These are phyloP conservation scores for Galagoides demidoff DNA, from an alignment of 2,797 vertebrate species.

Conservation along the genomic window DNA sequence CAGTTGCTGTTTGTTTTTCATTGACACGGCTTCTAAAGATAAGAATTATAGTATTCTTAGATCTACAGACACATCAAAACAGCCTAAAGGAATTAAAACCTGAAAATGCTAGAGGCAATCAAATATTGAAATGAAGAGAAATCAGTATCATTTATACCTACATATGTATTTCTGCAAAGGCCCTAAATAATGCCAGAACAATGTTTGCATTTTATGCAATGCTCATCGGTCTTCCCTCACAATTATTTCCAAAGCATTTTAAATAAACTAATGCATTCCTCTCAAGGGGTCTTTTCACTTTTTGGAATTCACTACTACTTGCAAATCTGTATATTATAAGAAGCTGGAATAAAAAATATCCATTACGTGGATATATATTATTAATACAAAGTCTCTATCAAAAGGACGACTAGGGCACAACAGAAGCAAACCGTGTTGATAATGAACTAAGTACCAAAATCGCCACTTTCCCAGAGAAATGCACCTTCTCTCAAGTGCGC, in stretches of 20 bases:
- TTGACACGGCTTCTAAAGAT: slow-evolving; percentile 71
- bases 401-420: slow-evolving; percentile 50
- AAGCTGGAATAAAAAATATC: slow-evolving; percentile 57
- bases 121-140: slow-evolving; percentile 66
- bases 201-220: slow-evolving; percentile 60
- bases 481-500: neutral
- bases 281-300: slow-evolving; percentile 44
- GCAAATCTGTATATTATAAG: slow-evolving; percentile 54
- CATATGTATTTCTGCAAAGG: slow-evolving; percentile 44
- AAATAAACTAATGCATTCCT: slow-evolving; percentile 60
- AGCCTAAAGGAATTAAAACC: slow-evolving; percentile 67
- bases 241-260: slow-evolving; percentile 65
- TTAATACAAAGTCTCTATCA: slow-evolving; percentile 33
- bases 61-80: slow-evolving; percentile 75
- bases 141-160: slow-evolving; percentile 58
- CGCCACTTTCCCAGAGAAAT: neutral
- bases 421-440: slow-evolving; percentile 36
- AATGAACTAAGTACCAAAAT: slow-evolving; percentile 5
- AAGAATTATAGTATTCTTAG: slow-evolving; percentile 70
- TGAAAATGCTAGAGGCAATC: slow-evolving; percentile 61
- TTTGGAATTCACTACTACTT: slow-evolving; percentile 60
- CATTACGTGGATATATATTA: slow-evolving; percentile 9
- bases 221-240: slow-evolving; percentile 50
- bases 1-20: slow-evolving; percentile 63
- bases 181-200: slow-evolving; percentile 66